phyloP scores from a whole-genome alignment of 2,113 vertebrate genomes.

The Dissostichus mawsoni region DNA sequence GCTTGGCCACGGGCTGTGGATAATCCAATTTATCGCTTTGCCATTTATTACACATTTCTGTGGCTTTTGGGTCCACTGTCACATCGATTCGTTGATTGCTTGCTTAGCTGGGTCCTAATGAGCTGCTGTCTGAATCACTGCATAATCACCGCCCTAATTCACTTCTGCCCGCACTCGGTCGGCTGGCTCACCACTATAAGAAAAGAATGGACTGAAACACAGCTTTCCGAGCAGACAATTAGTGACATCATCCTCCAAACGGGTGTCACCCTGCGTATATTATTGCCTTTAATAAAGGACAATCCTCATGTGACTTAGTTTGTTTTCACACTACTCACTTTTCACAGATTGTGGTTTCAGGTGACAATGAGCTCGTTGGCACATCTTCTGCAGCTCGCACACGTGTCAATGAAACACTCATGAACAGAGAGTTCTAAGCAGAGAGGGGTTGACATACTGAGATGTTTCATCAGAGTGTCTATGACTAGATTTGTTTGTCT shows the following conservation, averaged over 20 bases:
- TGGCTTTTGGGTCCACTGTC: constrained; percentile 81
- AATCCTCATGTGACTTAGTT: constrained; percentile 8
- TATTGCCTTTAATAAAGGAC: constrained; percentile 51
- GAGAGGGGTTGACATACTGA: neutral
- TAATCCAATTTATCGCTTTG: constrained; percentile 83
- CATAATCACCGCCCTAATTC: constrained; percentile 83
- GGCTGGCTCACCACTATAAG: constrained; percentile 63
- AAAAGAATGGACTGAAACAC: constrained; percentile 57
- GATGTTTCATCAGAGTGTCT: neutral
- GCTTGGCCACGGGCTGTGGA: constrained; percentile 75
- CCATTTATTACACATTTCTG: constrained; percentile 84
- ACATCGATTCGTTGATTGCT: constrained; percentile 82
- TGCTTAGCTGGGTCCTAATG: constrained; percentile 84
- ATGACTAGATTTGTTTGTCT: neutral
- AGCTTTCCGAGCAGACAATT: constrained; percentile 64
- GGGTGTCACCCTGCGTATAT: constrained; percentile 34
- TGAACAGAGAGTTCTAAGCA: neutral
- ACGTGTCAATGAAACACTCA: constrained; percentile 1
- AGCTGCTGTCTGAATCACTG: constrained; percentile 81
- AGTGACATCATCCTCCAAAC: constrained; percentile 64
- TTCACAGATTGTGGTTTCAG: constrained; percentile 26
- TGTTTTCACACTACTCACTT: neutral
- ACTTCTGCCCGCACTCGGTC: constrained; percentile 74
- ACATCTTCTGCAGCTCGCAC: neutral
- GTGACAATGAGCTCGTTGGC: constrained; percentile 13